Evolutionary conservation across 2,797 vertebrate species (phyloP).

Genomic region (Lagothrix lagotricha): DNA sequence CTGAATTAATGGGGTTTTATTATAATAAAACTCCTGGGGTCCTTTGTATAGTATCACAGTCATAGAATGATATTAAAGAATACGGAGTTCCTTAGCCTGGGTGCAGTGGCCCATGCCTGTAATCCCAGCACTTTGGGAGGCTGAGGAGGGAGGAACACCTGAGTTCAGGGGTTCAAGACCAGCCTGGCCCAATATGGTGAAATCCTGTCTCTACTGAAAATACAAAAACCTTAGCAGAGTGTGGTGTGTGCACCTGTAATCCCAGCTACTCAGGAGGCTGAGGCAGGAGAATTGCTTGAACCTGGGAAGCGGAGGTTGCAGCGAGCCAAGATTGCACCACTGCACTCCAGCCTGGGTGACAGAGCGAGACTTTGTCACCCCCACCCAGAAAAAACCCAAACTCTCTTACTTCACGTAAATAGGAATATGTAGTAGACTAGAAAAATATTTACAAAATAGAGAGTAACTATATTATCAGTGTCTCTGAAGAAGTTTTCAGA

Average conservation of each 20-base stretch:
- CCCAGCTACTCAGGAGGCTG: neutral
- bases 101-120: neutral
- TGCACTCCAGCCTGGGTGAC: neutral
- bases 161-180: neutral
- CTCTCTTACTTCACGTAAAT: neutral
- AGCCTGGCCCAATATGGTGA: neutral
- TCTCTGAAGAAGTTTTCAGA: neutral
- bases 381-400: neutral
- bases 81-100: neutral
- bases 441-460: neutral
- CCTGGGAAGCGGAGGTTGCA: neutral
- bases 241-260: neutral
- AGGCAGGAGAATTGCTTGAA: neutral
- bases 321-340: fast-evolving
- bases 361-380: neutral
- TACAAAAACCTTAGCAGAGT: neutral
- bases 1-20: neutral
- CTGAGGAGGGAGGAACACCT: neutral
- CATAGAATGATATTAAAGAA: neutral
- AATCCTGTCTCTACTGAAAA: neutral
- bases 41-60: neutral
- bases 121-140: neutral
- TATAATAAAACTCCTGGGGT: neutral
- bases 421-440: neutral
- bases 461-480: neutral